Conservation (phyloP, 2,113 vertebrate species). For the Lutjanus erythropterus region DNA sequence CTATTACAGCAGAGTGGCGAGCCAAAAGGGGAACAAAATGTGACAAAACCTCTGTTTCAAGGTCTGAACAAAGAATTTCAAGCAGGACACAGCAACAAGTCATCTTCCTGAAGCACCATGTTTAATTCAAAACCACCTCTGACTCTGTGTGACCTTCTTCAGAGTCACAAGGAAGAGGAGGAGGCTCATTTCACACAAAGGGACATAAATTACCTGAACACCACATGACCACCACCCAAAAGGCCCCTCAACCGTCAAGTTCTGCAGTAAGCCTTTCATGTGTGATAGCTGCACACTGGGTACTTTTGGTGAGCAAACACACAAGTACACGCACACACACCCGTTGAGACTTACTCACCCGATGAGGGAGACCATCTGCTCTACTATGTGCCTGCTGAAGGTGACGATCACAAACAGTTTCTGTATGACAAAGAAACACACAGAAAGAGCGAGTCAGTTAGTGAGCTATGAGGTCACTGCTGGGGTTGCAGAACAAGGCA, state of each 20-base stretch:
- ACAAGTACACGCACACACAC: constrained; percentile 8
- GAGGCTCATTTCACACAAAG: constrained; percentile 19
- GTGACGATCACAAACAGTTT: constrained; percentile 96
- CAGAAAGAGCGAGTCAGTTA: constrained; percentile 63
- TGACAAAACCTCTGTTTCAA: constrained; percentile 42
- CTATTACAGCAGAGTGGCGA: constrained; percentile 1
- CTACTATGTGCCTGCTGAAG: constrained; percentile 94
- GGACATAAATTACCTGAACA: constrained; percentile 29
- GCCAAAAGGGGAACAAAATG: constrained; percentile 19
- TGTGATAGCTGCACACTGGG: constrained; percentile 28
- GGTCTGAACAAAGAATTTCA: constrained; percentile 12
- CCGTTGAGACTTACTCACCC: constrained; percentile 90
- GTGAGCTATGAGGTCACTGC: constrained; percentile 63
- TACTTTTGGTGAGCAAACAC: constrained; percentile 22
- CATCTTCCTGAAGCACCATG: not conserved
- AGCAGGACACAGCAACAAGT: constrained; percentile 5
- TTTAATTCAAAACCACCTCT: constrained; percentile 24
- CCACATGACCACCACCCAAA: not conserved
- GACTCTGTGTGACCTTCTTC: constrained; percentile 28
- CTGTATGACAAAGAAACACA: constrained; percentile 87
- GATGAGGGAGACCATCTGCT: constrained; percentile 95
- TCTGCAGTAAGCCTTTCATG: constrained; percentile 59
- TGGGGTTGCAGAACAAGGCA: constrained; percentile 40
- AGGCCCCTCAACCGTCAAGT: constrained; percentile 34
- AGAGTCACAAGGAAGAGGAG: constrained; percentile 16